phyloP scores from a whole-genome alignment of 1,140 invertebrate genomes.

The Bathynomus jamesi region DNA sequence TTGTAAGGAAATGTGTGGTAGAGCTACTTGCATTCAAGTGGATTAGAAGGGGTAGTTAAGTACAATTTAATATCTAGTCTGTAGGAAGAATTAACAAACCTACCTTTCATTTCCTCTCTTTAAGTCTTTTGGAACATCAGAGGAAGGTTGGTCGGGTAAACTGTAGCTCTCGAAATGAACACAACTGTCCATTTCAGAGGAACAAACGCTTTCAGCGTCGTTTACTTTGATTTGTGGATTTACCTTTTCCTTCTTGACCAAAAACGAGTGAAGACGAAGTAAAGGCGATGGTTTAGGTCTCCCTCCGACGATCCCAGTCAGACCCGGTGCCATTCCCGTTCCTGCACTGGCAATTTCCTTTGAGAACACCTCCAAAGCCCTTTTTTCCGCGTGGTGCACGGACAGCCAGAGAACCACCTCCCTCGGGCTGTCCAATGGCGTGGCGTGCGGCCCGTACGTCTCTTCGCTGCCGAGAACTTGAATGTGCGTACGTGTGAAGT shows the following conservation, averaged over 20 bases:
- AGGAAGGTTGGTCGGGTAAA: background rate
- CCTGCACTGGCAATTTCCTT: constrained; percentile 51
- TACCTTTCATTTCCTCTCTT: background rate
- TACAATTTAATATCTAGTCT: no score
- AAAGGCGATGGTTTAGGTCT: constrained; percentile 49
- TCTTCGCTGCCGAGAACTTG: constrained; percentile 48
- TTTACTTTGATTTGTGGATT: constrained; percentile 39
- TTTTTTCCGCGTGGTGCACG: constrained; percentile 47
- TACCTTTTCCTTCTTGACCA: constrained; percentile 45
- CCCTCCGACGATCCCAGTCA: constrained; percentile 48
- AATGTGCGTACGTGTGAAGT: constrained; percentile 45
- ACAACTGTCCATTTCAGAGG: background rate
- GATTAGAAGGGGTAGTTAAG: no score
- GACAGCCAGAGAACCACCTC: constrained; percentile 49
- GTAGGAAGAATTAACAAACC: no score
- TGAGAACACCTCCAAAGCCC: constrained; percentile 48
- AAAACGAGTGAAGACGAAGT: constrained; percentile 48
- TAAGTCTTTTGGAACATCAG: background rate
- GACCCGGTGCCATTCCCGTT: constrained; percentile 52
- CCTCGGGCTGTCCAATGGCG: constrained; percentile 37
- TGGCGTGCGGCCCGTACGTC: constrained; percentile 44
- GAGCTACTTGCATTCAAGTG: no score
- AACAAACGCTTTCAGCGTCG: constrained; percentile 21
- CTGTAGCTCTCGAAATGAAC: background rate
- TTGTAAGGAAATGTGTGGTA: no score